Evolutionary conservation across 2,888 invertebrate species (phyloP).

Genomic region (Ectropis crepuscularia): DNA sequence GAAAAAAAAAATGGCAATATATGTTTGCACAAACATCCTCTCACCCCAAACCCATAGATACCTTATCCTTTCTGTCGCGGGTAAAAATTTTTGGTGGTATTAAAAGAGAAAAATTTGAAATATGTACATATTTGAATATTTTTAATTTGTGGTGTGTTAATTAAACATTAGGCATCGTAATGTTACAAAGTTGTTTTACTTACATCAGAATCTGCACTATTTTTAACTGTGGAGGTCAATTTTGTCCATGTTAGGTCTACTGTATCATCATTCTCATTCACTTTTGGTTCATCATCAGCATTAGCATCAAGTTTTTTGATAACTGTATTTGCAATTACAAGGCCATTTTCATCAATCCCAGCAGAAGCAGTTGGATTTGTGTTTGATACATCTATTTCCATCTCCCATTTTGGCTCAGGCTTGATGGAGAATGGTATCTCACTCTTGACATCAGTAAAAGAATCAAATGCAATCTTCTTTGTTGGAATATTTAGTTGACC

Average conservation of each 20-base stretch:
- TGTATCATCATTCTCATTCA: slow-evolving; percentile 46
- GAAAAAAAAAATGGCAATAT: too few relatives aligned
- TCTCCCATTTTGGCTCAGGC: slow-evolving; percentile 76
- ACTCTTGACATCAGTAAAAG: slow-evolving; percentile 78
- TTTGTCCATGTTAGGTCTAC: slow-evolving; percentile 67
- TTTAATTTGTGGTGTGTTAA: too few relatives aligned
- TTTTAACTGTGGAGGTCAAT: slow-evolving; percentile 39
- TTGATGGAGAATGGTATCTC: slow-evolving; percentile 75
- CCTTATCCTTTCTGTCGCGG: too few relatives aligned
- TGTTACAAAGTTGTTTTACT: slow-evolving; percentile 42
- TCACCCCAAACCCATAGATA: too few relatives aligned
- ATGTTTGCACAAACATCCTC: too few relatives aligned
- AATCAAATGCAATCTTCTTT: slow-evolving; percentile 79
- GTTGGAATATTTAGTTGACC: slow-evolving; percentile 61
- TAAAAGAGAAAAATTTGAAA: too few relatives aligned
- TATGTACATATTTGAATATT: too few relatives aligned
- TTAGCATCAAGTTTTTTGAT: slow-evolving; percentile 76
- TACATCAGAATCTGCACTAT: slow-evolving; percentile 58
- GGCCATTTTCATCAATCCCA: slow-evolving; percentile 62
- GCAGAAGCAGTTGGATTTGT: slow-evolving; percentile 58
- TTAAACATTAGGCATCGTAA: neutral
- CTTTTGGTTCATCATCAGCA: slow-evolving; percentile 43
- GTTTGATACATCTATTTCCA: slow-evolving; percentile 69
- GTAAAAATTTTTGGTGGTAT: too few relatives aligned
- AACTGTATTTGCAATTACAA: slow-evolving; percentile 78